Evolutionary conservation across 1,140 invertebrate species (phyloP).

Genomic region (Lucilia sericata): DNA sequence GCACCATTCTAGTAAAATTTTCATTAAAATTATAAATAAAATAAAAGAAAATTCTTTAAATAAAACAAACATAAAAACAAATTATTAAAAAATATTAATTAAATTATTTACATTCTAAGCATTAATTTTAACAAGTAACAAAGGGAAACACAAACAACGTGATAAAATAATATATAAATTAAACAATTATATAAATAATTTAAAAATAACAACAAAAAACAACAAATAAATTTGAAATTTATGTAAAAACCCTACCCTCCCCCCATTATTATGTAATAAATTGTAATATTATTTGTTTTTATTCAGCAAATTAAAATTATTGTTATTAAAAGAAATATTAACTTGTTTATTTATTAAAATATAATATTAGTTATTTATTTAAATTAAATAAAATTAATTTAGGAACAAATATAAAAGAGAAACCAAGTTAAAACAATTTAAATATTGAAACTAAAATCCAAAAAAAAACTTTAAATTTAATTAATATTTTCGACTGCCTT

Average conservation of each 20-base stretch:
- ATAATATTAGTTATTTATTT: not conserved
- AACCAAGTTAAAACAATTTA: conserved; percentile 52
- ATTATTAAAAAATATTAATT: conserved; percentile 28
- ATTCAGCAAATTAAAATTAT: not conserved
- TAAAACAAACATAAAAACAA: conserved; percentile 30
- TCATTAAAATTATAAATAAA: not conserved
- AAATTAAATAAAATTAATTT: not conserved
- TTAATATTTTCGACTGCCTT: conserved; percentile 64
- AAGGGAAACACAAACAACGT: conserved; percentile 64
- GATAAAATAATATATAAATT: conserved; percentile 44
- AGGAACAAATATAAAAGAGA: conserved; percentile 54
- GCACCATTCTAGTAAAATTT: not conserved
- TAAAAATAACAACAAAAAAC: conserved; percentile 45
- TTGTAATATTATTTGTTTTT: not conserved
- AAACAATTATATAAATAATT: conserved; percentile 53
- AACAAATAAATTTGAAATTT: conserved; percentile 8
- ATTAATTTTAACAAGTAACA: conserved; percentile 56
- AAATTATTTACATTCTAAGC: conserved; percentile 42
- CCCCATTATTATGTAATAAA: not conserved
- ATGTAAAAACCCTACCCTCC: not conserved
- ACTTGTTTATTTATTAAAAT: conserved; percentile 9
- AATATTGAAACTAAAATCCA: too few relatives aligned
- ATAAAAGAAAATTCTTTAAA: conserved; percentile 12
- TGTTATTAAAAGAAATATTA: not conserved
- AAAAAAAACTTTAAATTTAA: conserved; percentile 48